A percentile compares a stretch with the other conserved stretches of the same genome.
phyloP scores from a whole-genome alignment of 2,113 vertebrate genomes.

The Cyanoramphus novaezelandiae region DNA sequence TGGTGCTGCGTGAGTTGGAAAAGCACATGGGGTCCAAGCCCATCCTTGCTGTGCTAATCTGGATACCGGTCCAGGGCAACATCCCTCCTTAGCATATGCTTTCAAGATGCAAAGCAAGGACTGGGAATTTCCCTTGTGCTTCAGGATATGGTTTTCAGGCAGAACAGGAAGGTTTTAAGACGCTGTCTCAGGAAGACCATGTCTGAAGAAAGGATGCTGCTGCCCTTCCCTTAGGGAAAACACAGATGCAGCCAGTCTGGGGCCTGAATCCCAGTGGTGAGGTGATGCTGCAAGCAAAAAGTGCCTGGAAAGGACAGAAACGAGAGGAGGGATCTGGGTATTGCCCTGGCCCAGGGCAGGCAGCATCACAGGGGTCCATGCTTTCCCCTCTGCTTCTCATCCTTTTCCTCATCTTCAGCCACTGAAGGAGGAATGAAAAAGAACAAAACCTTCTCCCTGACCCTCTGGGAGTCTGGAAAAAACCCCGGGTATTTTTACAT shows the following conservation, averaged over 20 bases:
- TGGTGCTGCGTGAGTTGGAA: background rate
- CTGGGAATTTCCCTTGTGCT: background rate
- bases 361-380: fast-evolving
- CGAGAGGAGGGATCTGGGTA: background rate
- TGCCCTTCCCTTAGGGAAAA: background rate
- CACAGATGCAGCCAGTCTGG: fast-evolving
- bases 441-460: background rate
- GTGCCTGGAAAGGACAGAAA: background rate
- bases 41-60: fast-evolving
- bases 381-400: background rate
- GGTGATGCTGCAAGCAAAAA: background rate
- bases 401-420: background rate
- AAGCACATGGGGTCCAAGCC: background rate
- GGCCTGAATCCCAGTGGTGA: background rate
- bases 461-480: background rate
- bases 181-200: background rate
- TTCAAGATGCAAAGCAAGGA: background rate
- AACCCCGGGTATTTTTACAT: background rate
- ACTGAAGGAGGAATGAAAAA: background rate
- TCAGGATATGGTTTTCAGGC: background rate
- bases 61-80: fast-evolving
- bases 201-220: background rate
- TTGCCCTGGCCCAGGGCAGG: background rate
- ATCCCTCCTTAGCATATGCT: background rate
- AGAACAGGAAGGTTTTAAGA: background rate